Evolutionary conservation across 2,888 invertebrate genomes (phyloP).

Genomic region (Caradrina clavipalpis): DNA sequence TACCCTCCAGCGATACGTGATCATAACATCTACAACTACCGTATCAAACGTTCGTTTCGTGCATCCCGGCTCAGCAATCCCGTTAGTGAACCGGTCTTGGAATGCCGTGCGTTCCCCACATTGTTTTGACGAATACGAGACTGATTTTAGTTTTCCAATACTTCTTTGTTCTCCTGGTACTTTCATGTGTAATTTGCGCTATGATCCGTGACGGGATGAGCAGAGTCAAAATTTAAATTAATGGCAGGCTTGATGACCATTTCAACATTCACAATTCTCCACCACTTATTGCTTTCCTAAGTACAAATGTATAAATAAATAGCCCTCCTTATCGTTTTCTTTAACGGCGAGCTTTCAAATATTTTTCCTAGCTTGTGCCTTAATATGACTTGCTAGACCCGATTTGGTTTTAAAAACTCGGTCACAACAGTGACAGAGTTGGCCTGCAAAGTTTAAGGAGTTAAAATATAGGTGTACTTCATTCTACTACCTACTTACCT

Average conservation of each 20-base stretch:
- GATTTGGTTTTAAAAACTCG: background rate
- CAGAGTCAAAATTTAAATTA: background rate
- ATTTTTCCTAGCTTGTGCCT: background rate
- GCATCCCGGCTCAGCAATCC: conserved; percentile 73
- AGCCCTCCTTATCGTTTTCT: background rate
- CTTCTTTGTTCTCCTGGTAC: conserved; percentile 57
- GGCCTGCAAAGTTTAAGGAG: background rate
- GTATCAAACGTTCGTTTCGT: conserved; percentile 72
- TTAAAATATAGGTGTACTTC: background rate
- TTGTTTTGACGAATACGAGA: conserved; percentile 70
- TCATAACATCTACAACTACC: conserved; percentile 63
- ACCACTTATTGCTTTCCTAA: too few species aligned
- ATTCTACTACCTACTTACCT: too few species aligned
- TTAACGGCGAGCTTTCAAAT: background rate
- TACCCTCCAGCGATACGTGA: conserved; percentile 57
- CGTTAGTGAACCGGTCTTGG: conserved; percentile 83
- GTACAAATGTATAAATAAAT: too few species aligned
- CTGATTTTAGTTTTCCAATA: conserved; percentile 65
- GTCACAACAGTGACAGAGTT: background rate
- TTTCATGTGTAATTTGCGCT: conserved; percentile 37
- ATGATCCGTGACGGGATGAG: conserved; percentile 12
- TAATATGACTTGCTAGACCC: background rate
- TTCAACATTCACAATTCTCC: too few species aligned
- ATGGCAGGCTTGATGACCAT: too few species aligned
- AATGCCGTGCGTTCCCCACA: conserved; percentile 75